A percentile compares a stretch with the other conserved stretches of the same genome.
Conservation (phyloP, 1,140 invertebrate genomes). For the Octopus bimaculoides region DNA sequence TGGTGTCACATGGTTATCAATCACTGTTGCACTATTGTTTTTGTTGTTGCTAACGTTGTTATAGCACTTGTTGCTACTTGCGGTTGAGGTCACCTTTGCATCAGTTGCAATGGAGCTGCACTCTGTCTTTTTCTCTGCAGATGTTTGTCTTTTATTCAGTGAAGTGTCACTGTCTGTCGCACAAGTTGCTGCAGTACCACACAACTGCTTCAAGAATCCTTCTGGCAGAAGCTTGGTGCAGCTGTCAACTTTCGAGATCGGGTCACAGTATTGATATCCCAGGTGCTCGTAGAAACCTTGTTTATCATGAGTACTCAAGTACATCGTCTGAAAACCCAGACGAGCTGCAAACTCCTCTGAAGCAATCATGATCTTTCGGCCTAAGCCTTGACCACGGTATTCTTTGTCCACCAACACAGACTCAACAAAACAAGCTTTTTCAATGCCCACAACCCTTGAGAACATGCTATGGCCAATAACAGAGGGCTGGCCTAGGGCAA, state of each 20-base stretch:
- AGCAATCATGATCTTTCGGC: constrained; percentile 43
- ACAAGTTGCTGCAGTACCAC: constrained; percentile 1
- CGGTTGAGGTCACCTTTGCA: neutral
- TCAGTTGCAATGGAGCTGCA: neutral
- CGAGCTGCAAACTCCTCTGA: constrained; percentile 46
- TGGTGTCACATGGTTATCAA: neutral
- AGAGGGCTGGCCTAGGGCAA: neutral
- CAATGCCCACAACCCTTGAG: constrained; percentile 34
- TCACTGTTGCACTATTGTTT: neutral
- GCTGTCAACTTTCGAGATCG: constrained; percentile 42
- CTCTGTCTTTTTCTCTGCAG: neutral
- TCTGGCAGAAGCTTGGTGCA: constrained; percentile 40
- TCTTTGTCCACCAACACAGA: constrained; percentile 30
- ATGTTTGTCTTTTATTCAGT: constrained; percentile 4
- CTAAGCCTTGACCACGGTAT: constrained; percentile 37
- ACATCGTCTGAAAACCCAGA: constrained; percentile 39
- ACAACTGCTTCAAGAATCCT: constrained; percentile 23
- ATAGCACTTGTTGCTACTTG: neutral
- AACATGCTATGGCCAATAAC: constrained; percentile 50
- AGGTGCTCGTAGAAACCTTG: constrained; percentile 51
- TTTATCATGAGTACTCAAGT: constrained; percentile 51
- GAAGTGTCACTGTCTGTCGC: neutral
- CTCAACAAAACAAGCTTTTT: constrained; percentile 47
- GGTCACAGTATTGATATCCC: constrained; percentile 44
- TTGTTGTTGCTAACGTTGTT: neutral